Evolutionary conservation across 2,888 invertebrate species (phyloP), one percentile per base, ranked within the genome.

Genomic region (Thera britannica): DNA sequence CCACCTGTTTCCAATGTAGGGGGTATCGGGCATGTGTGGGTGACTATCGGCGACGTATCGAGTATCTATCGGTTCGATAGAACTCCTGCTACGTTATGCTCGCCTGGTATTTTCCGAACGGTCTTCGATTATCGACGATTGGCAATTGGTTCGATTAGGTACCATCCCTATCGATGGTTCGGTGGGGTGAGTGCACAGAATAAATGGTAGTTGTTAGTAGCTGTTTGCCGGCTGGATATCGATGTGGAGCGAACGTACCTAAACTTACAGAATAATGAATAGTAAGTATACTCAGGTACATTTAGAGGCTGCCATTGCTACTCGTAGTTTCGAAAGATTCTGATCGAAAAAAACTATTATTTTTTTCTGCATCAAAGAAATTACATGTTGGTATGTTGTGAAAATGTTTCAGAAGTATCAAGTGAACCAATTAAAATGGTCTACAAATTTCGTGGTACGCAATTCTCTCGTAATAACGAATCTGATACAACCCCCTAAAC

Each of bases 41-140:
- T 65, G 62, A 61, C 41, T 71, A 74, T 74, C 68, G 70, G 73
- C 72, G 72, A 70, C 52, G 70, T 75, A 75, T 75, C 68, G 74
- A 71, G 75, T 89, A 91, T 92, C 84, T 90, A 90, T 90, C 88
- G 82, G 83, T 90, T 93, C 92, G 90, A 85, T 82, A 83, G 76
- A 83, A 70, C 87, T 87, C 85, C 73, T 74, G 9, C 48, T 34
- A 6, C 12, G 68, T 77, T 74, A 82, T 93, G 88, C 11, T 62
- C 44, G 65, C 92, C 90, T 91, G 79, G 92, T 93, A 84, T 78
- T 91, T 92, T 90, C 85, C 91, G 90, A 93, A 90, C 90, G 86
- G 83, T 86, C 85, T 82, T 87, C 88, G 89, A 89, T 89, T 92
- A 93, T 93, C 85, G 92, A 87, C 82, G 84, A 92, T 93, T 88